Conservation (phyloP, 1,140 invertebrate genomes). For the Drosophila varians region DNA sequence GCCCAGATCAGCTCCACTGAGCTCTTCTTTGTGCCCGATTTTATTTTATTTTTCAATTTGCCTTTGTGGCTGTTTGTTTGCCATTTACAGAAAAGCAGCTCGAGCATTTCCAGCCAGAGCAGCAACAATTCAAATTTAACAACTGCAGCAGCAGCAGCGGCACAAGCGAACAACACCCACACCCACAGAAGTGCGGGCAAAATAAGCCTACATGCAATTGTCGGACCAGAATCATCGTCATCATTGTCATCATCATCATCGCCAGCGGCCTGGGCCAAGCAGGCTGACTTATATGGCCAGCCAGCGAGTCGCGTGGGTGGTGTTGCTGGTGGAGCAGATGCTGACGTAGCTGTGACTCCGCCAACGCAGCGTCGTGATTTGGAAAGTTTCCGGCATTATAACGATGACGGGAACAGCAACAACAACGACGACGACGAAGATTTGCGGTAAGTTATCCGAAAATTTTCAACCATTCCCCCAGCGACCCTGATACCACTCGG, state of each 20-base stretch:
- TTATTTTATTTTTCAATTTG: constrained; percentile 38
- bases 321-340: constrained; percentile 31
- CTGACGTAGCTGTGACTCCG: constrained; percentile 44
- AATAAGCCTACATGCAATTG: constrained; percentile 83
- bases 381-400: constrained; percentile 83
- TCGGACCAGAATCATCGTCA: constrained; percentile 65
- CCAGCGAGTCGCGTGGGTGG: constrained; percentile 64
- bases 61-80: constrained; percentile 30
- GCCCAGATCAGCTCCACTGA: constrained; percentile 19
- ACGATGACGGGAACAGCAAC: constrained; percentile 52
- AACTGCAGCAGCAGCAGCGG: constrained; percentile 66
- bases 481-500: constrained; percentile 29
- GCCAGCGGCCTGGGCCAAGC: constrained; percentile 66
- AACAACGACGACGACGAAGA: constrained; percentile 55
- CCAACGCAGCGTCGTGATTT: constrained; percentile 83
- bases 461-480: constrained; percentile 59
- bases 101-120: constrained; percentile 80
- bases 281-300: constrained; percentile 78
- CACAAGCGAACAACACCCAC: constrained; percentile 47
- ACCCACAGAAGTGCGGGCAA: constrained; percentile 79
- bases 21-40: constrained; percentile 43
- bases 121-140: constrained; percentile 74
- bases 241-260: constrained; percentile 41
- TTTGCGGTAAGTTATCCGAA: constrained; percentile 75
- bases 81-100: constrained; percentile 83